Percentiles rank a stretch among this genome's conserved stretches.
Evolutionary conservation across 2,113 vertebrate genomes (phyloP).

Genomic region (Rhabdornis inornatus): DNA sequence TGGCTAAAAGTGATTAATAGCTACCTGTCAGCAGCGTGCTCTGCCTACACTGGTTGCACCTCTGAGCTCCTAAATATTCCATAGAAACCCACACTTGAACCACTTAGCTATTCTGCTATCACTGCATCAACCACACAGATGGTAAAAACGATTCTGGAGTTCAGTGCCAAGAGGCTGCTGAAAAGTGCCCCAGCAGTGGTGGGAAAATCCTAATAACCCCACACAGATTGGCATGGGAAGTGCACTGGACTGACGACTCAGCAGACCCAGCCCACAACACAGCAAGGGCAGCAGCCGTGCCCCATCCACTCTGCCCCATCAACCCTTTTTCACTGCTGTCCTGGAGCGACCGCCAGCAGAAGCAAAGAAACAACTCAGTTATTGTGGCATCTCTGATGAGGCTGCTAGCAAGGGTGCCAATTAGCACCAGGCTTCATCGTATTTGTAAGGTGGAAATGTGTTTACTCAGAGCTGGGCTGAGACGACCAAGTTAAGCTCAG

Average conservation of each 20-base stretch:
- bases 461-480: conserved; percentile 6
- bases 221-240: background rate
- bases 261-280: background rate
- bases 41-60: background rate
- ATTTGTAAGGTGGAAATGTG: conserved; percentile 23
- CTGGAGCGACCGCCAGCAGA: background rate
- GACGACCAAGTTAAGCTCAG: background rate
- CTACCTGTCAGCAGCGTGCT: conserved; percentile 35
- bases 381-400: conserved; percentile 7
- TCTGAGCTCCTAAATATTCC: background rate
- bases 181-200: background rate
- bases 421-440: conserved; percentile 28
- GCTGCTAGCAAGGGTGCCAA: conserved; percentile 33
- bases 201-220: background rate
- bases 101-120: background rate
- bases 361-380: background rate
- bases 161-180: conserved; percentile 1
- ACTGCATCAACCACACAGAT: conserved; percentile 13
- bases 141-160: background rate
- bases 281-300: background rate
- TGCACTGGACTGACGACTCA: background rate
- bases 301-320: background rate
- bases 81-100: background rate
- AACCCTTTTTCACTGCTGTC: background rate
- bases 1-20: conserved; percentile 51